Percentiles rank a stretch among this genome's conserved stretches.
Evolutionary conservation across 2,797 vertebrate species (phyloP).

Genomic region (Phataginus tetradactyla): DNA sequence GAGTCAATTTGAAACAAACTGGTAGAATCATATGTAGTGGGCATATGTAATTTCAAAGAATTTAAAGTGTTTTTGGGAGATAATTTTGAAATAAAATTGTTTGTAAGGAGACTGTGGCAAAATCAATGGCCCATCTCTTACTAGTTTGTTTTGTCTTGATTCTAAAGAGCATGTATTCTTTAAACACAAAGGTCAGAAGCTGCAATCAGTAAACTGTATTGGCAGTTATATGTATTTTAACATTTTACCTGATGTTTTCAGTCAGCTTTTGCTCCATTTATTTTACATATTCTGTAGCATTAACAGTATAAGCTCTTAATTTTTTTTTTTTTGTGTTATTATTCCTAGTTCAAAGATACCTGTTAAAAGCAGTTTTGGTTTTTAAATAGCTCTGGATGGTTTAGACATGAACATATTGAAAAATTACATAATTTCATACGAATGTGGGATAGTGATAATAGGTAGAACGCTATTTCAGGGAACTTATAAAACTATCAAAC

Average conservation of each 20-base stretch:
- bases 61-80: neutral
- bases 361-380: neutral
- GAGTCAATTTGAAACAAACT: neutral
- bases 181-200: constrained; percentile 15
- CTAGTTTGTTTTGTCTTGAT: neutral
- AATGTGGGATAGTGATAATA: neutral
- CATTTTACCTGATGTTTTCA: constrained; percentile 15
- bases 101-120: neutral
- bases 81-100: neutral
- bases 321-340: constrained; percentile 13
- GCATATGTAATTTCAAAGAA: neutral
- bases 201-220: neutral
- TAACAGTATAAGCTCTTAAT: neutral
- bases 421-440: neutral
- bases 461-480: constrained; percentile 1
- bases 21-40: neutral
- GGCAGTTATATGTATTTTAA: neutral
- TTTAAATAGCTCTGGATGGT: neutral
- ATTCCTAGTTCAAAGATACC: neutral
- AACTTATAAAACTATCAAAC: neutral
- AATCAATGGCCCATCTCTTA: neutral
- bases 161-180: neutral
- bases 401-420: constrained; percentile 21
- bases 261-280: neutral
- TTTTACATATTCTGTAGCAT: constrained; percentile 16